Base-by-base conservation (phyloP, 2,888 invertebrate genomes). In the Agrochola lota region DNA sequence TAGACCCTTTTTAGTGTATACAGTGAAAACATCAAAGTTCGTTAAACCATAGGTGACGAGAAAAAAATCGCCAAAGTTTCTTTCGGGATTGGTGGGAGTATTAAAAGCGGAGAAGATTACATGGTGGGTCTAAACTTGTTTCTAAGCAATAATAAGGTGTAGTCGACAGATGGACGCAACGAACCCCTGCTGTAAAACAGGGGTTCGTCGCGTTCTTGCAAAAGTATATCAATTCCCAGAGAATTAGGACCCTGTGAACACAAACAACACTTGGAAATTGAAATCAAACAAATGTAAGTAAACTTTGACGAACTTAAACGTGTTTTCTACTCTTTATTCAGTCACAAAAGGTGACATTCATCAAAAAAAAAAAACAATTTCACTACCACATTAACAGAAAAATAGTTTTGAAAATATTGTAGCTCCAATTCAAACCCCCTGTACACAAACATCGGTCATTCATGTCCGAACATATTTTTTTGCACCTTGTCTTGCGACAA, bases 401-500 rank as follows among this genome's bases (percentile, higher is more conserved):
- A 23, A 26, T 0, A 2, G 9, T 55, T 57, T 6, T 30, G 30
- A 40, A 62, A 70, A 30, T 43, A 71, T 2, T 20, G 8, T 17
- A 68, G 1, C 12, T 23, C 4, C 1, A 69, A 30, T 23, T n/a
- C 81, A 43, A 80, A 62, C 94, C 90, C 26, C 92, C 90, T 93
- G 89, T 95, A 91, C 67, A 88, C n/a, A 62, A 66, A 84, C 83
- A 92, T 91, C 91, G 95, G 95, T 94, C 95, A 95, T 95, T 95
- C 93, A 93, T 92, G 93, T 93, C 91, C 92, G 87, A 88, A 86
- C 89, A 89, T 81, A 90, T 92, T 93, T 94, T 94, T 95, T 95
- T 94, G 92, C 94, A 93, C 91, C 94, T 93, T 94, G 92, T 92
- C 91, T 91, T 81, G 81, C 89, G 81, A 84, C 91, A 90, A 89